phyloP scores from a whole-genome alignment of 2,888 invertebrate genomes.

The Keiferia lycopersicella region DNA sequence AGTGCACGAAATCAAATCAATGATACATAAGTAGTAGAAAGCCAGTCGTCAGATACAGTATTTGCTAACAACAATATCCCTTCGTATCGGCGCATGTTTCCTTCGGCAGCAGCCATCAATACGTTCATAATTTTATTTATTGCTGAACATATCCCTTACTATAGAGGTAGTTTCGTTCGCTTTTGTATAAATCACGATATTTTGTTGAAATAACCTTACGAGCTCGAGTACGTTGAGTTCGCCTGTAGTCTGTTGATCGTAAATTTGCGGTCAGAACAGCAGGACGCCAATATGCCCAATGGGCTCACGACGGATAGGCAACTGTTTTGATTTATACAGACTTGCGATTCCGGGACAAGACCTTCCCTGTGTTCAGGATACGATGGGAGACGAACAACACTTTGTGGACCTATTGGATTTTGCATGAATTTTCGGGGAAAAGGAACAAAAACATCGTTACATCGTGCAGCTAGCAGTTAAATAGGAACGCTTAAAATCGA shows the following conservation, averaged over 20 bases:
- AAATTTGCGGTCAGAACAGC: conserved; percentile 79
- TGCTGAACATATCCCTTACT: conserved; percentile 40
- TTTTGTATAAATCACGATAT: conserved; percentile 77
- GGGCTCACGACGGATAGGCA: conserved; percentile 71
- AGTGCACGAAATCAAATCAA: background rate
- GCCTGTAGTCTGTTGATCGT: conserved; percentile 74
- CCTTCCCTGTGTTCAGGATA: conserved; percentile 35
- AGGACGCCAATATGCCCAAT: conserved; percentile 68
- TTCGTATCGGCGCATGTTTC: conserved; percentile 16
- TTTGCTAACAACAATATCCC: conserved; percentile 5
- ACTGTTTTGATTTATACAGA: conserved; percentile 69
- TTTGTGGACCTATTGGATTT: background rate
- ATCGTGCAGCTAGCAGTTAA: background rate
- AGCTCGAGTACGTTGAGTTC: conserved; percentile 56
- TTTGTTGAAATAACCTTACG: conserved; percentile 75
- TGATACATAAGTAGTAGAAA: conserved; percentile 4
- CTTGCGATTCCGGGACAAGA: conserved; percentile 45
- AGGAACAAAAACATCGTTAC: background rate
- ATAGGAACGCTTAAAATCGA: background rate
- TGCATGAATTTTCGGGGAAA: background rate
- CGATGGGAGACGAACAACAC: background rate
- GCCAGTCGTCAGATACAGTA: background rate
- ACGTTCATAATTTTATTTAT: conserved; percentile 41
- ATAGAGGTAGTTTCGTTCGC: conserved; percentile 34
- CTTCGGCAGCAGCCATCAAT: conserved; percentile 28